Evolutionary conservation across 2,113 vertebrate species (phyloP).

Genomic region (Microcebus murinus): DNA sequence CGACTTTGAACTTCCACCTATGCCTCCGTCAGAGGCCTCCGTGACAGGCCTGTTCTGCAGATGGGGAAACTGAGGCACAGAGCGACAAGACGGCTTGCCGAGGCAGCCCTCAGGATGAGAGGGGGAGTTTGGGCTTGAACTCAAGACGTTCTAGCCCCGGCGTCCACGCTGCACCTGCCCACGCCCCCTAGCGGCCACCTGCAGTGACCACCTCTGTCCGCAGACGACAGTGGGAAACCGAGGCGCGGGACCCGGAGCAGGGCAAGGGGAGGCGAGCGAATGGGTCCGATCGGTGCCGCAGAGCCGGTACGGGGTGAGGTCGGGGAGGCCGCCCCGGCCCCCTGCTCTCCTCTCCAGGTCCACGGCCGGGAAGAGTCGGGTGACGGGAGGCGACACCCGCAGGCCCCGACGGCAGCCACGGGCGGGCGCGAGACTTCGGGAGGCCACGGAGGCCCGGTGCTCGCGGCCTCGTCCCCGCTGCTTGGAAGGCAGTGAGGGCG

Average conservation of each 20-base stretch:
- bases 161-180: no score
- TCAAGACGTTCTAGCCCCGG: background rate
- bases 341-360: background rate
- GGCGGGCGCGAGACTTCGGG: rapidly evolving
- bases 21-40: no score
- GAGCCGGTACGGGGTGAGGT: background rate
- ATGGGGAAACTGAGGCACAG: background rate
- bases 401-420: rapidly evolving
- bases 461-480: background rate
- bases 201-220: background rate
- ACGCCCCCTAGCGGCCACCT: background rate
- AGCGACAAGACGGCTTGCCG: background rate
- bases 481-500: rapidly evolving
- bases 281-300: background rate
- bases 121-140: background rate
- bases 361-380: background rate
- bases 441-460: rapidly evolving
- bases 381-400: rapidly evolving
- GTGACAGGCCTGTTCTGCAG: background rate
- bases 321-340: background rate
- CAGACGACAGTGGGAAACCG: background rate
- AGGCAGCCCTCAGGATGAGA: no score
- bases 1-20: no score
- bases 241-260: background rate
- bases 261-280: no score